Conservation (phyloP, 35 echinoderm and acorn worm genomes). For the Amphiura filiformis region DNA sequence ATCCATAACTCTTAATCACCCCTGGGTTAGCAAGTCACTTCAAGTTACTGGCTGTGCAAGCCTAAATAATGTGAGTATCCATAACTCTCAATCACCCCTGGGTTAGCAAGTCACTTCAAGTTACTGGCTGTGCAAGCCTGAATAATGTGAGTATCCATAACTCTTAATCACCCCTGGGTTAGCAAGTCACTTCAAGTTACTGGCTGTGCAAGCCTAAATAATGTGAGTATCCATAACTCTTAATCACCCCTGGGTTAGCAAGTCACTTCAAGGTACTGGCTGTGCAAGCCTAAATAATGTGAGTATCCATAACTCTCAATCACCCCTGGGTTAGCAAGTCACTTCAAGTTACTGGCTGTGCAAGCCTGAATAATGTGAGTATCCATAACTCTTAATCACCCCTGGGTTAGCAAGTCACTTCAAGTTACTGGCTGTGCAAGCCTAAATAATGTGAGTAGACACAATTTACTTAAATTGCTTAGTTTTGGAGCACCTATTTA, state of each 20-base stretch:
- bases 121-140: conserved; percentile 60
- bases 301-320: conserved; percentile 62
- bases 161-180: conserved; percentile 54
- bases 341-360: conserved; percentile 60
- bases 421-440: conserved; percentile 54
- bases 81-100: conserved; percentile 54
- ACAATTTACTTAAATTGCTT: too few species aligned
- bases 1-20: conserved; percentile 37
- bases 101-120: conserved; percentile 51
- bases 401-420: conserved; percentile 60
- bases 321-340: conserved; percentile 67
- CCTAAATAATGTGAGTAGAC: conserved; percentile 69
- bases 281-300: conserved; percentile 64
- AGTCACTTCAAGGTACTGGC: conserved; percentile 51
- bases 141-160: conserved; percentile 75
- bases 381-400: conserved; percentile 64
- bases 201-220: conserved; percentile 55
- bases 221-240: conserved; percentile 76
- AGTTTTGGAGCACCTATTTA: too few species aligned
- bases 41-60: conserved; percentile 54
- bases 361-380: conserved; percentile 72
- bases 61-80: conserved; percentile 71
- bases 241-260: conserved; percentile 69
- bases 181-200: conserved; percentile 53
- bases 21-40: conserved; percentile 60